Conservation (phyloP, 2,888 invertebrate species). For the Portevinia maculata region DNA sequence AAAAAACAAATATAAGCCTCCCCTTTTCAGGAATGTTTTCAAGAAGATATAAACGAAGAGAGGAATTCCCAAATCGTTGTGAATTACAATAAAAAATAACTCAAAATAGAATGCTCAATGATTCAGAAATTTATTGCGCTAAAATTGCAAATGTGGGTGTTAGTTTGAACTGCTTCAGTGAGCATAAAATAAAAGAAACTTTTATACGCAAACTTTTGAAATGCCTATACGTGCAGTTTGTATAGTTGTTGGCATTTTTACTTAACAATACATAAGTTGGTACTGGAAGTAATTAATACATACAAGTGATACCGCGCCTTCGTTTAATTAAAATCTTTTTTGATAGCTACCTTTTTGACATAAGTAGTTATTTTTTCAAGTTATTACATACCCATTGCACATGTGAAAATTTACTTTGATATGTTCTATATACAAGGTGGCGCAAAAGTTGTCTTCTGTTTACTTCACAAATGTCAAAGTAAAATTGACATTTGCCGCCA, state of each 20-base stretch:
- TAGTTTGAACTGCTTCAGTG: too few species aligned
- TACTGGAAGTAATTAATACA: not conserved
- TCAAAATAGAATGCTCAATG: conserved; percentile 13
- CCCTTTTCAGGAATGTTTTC: not conserved
- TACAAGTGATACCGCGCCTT: not conserved
- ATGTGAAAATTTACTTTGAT: not conserved
- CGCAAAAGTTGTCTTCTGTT: too few species aligned
- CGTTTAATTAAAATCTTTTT: not conserved
- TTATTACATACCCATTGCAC: not conserved
- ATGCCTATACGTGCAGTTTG: too few species aligned
- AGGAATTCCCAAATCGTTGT: conserved; percentile 14
- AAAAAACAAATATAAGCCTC: not conserved
- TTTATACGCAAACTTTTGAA: conserved; percentile 4
- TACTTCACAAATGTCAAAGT: too few species aligned
- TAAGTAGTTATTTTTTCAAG: not conserved
- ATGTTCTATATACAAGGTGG: too few species aligned
- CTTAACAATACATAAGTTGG: not conserved
- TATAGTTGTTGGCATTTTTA: not conserved
- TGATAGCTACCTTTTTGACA: not conserved
- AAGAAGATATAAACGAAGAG: not conserved
- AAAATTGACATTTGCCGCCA: too few species aligned
- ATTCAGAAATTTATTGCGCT: conserved; percentile 14
- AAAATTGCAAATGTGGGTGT: conserved; percentile 11
- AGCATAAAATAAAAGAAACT: not conserved
- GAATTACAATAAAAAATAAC: conserved; percentile 23